Evolutionary conservation across 2,113 vertebrate species (phyloP).

Genomic region (Pseudonaja textilis): DNA sequence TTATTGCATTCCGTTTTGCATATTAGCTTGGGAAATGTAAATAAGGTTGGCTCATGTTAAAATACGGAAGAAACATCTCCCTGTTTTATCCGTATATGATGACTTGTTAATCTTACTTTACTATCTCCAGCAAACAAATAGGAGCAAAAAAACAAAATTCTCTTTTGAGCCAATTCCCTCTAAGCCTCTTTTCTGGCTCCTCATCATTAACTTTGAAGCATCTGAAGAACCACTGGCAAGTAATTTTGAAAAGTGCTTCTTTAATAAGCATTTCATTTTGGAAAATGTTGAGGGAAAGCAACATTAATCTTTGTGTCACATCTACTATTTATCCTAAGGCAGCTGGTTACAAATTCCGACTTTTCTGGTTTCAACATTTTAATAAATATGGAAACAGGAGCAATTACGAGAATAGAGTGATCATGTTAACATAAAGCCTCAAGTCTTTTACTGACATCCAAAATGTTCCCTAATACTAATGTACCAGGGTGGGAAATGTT

Average conservation of each 20-base stretch:
- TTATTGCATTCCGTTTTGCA: neutral
- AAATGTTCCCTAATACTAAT: neutral
- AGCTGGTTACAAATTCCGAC: neutral
- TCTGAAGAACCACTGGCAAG: neutral
- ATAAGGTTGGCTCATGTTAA: neutral
- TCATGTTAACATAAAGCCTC: conserved; percentile 2
- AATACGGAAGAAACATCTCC: neutral
- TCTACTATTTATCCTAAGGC: neutral
- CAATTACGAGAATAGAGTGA: neutral
- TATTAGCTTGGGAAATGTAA: neutral
- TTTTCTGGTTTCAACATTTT: neutral
- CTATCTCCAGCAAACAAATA: neutral
- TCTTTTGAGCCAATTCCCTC: too few species aligned
- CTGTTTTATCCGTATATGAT: neutral
- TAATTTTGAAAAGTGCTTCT: neutral
- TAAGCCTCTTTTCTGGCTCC: neutral
- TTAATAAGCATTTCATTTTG: neutral
- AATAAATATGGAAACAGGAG: neutral
- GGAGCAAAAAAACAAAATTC: neutral
- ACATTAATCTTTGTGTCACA: neutral
- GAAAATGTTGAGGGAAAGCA: neutral
- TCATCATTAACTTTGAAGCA: neutral
- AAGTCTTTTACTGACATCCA: neutral
- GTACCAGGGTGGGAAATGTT: neutral
- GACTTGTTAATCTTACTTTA: neutral